Evolutionary conservation across 2,113 vertebrate genomes (phyloP).

Genomic region (Grantiella picta): DNA sequence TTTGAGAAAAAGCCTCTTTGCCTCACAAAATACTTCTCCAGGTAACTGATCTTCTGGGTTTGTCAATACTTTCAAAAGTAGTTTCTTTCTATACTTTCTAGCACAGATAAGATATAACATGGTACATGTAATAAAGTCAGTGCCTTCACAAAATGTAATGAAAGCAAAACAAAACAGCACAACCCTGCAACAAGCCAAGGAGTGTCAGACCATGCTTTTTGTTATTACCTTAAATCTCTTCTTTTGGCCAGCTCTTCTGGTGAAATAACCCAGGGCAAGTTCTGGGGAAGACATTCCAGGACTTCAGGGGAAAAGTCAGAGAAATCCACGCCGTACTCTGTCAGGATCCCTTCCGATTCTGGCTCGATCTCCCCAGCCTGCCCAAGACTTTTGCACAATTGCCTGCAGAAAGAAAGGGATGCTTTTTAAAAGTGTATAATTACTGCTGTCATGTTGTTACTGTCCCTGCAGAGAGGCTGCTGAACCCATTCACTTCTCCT

Average conservation of each 20-base stretch:
- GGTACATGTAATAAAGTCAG: neutral
- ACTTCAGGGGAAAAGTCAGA: slow-evolving; percentile 87
- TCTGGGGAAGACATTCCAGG: slow-evolving; percentile 85
- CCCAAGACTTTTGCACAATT: slow-evolving; percentile 88
- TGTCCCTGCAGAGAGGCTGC: neutral
- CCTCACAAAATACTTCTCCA: neutral
- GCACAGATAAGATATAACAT: neutral
- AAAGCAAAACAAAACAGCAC: neutral
- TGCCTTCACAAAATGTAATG: neutral
- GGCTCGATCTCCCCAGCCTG: slow-evolving; percentile 96
- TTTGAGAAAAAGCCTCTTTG: slow-evolving; percentile 13
- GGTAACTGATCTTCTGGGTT: neutral
- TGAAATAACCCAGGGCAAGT: slow-evolving; percentile 87
- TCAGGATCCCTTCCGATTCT: slow-evolving; percentile 94
- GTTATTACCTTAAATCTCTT: slow-evolving; percentile 86
- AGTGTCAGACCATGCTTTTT: neutral
- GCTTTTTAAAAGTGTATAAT: neutral
- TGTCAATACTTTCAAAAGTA: neutral
- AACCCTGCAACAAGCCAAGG: neutral
- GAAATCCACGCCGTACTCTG: slow-evolving; percentile 90
- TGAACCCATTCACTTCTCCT: neutral
- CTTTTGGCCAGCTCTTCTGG: slow-evolving; percentile 79
- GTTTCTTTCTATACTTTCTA: neutral
- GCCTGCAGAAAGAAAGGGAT: slow-evolving; percentile 67
- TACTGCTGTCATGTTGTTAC: neutral